Percentiles rank a stretch among this genome's conserved stretches.
These are phyloP conservation scores for Helostoma temminkii DNA, from an alignment of 2,797 vertebrate genomes.

Conservation along the genomic window DNA sequence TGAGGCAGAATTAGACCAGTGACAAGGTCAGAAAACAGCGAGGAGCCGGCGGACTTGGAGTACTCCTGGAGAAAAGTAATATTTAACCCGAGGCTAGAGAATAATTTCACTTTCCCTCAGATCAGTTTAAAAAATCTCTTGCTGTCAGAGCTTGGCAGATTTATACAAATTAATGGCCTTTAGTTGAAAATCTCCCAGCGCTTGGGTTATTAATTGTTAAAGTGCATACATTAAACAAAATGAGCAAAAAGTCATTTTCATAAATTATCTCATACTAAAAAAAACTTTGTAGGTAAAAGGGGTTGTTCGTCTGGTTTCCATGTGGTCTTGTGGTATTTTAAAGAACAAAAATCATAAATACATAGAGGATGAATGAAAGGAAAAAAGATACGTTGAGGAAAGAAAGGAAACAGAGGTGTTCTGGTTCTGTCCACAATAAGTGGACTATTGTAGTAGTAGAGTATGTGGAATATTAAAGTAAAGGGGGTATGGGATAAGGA, in stretches of 20 bases:
- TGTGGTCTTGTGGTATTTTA: constrained; percentile 41
- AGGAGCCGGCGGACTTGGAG: constrained; percentile 67
- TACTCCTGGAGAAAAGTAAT: constrained; percentile 85
- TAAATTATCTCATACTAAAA: constrained; percentile 85
- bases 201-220: constrained; percentile 90
- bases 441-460: too few relatives aligned
- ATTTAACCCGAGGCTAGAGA: constrained; percentile 89
- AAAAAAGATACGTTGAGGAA: neutral
- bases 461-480: neutral
- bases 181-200: constrained; percentile 86
- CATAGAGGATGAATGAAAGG: neutral
- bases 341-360: constrained; percentile 52
- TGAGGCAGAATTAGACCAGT: constrained; percentile 75
- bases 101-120: constrained; percentile 89
- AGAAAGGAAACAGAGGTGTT: neutral
- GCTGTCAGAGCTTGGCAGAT: constrained; percentile 85
- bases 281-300: constrained; percentile 59
- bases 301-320: constrained; percentile 58
- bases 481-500: neutral
- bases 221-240: constrained; percentile 91
- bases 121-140: constrained; percentile 89
- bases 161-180: constrained; percentile 91
- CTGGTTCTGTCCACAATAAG: too few relatives aligned
- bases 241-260: constrained; percentile 91
- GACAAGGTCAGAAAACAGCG: constrained; percentile 81